A percentile compares a stretch with the other conserved stretches of the same genome.
Conservation (phyloP, 2,888 invertebrate species). For the Amiota communis region DNA sequence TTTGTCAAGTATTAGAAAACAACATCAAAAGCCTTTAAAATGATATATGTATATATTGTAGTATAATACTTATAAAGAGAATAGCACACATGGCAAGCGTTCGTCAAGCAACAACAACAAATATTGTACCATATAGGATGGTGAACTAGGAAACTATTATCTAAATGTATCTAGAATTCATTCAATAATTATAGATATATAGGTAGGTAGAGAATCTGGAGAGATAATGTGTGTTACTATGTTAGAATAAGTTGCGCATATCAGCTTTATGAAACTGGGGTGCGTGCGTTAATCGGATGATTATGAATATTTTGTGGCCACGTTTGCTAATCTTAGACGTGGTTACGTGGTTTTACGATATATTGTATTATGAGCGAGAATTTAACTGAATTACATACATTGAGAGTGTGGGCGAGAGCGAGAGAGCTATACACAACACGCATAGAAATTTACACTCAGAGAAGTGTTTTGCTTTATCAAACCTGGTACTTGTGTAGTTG, state of each 20-base stretch:
- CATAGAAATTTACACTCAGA: constrained; percentile 14
- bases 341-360: not conserved
- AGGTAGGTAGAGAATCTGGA: no score
- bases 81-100: constrained; percentile 61
- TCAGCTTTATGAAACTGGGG: constrained; percentile 2
- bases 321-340: not conserved
- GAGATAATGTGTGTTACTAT: not conserved
- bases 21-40: constrained; percentile 22
- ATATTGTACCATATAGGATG: constrained; percentile 46
- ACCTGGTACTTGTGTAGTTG: constrained; percentile 74
- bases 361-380: no score
- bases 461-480: constrained; percentile 54
- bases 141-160: not conserved
- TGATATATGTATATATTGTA: no score
- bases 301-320: not conserved
- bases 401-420: not conserved
- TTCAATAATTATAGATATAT: not conserved
- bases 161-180: no score
- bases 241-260: constrained; percentile 3
- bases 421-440: constrained; percentile 19
- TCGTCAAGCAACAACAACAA: constrained; percentile 72
- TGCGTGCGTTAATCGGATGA: not conserved
- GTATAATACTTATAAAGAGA: no score
- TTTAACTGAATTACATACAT: not conserved
- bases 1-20: not conserved